Evolutionary conservation across 2,888 invertebrate species (phyloP).

Genomic region (Chromoteleia sp.): DNA sequence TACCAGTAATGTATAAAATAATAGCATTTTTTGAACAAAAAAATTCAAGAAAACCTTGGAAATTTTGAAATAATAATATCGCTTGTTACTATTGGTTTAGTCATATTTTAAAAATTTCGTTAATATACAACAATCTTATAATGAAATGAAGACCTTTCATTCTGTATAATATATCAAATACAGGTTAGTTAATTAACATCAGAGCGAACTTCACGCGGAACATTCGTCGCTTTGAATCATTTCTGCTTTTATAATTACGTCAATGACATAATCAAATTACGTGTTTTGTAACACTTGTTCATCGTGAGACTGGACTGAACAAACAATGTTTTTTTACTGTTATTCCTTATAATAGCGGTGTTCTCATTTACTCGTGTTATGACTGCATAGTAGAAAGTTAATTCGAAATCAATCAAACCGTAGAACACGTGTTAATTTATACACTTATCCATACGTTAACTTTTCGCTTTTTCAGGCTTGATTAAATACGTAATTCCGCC

Average conservation of each 20-base stretch:
- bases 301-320: background rate
- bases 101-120: too few species aligned
- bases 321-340: background rate
- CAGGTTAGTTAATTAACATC: conserved; percentile 1
- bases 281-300: conserved; percentile 6
- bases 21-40: too few species aligned
- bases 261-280: conserved; percentile 14
- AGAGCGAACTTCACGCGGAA: too few species aligned
- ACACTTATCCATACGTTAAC: conserved; percentile 45
- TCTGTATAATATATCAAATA: too few species aligned
- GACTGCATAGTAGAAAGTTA: conserved; percentile 20
- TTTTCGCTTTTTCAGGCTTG: conserved; percentile 35
- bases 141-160: too few species aligned
- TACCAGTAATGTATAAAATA: too few species aligned
- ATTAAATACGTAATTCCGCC: conserved; percentile 31
- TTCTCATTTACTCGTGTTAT: conserved; percentile 2
- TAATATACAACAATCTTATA: too few species aligned
- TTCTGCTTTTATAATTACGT: background rate
- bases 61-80: too few species aligned
- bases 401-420: conserved; percentile 48
- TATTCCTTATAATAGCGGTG: background rate
- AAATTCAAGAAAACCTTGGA: too few species aligned
- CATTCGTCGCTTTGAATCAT: background rate
- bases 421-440: conserved; percentile 41
- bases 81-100: too few species aligned